phyloP scores from a whole-genome alignment of 2,888 invertebrate species.

The Nyleta sp. region DNA sequence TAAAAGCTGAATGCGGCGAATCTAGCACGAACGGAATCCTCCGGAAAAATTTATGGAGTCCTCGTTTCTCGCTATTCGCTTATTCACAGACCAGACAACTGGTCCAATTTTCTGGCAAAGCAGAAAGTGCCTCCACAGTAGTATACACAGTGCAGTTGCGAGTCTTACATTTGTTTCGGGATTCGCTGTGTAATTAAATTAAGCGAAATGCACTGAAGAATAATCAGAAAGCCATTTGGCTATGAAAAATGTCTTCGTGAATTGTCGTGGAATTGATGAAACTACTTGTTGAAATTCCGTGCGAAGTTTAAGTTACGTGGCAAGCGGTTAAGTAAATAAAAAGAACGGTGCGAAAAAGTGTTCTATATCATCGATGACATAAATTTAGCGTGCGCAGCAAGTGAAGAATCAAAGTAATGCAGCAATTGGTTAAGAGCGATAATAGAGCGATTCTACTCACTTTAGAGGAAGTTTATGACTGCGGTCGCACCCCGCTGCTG shows the following conservation, averaged over 20 bases:
- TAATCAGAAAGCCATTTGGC: too few species aligned
- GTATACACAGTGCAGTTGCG: conserved; percentile 54
- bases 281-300: conserved; percentile 35
- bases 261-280: conserved; percentile 13
- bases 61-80: conserved; percentile 65
- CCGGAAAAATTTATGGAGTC: conserved; percentile 67
- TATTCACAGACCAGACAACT: conserved; percentile 66
- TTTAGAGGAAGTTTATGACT: conserved; percentile 74
- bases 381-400: conserved; percentile 57
- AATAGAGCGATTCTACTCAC: conserved; percentile 73
- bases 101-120: conserved; percentile 66
- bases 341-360: conserved; percentile 33
- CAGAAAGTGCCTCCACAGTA: conserved; percentile 58
- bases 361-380: conserved; percentile 55
- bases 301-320: conserved; percentile 1
- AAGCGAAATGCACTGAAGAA: conserved; percentile 40
- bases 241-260: too few species aligned
- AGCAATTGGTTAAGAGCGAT: conserved; percentile 74
- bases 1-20: conserved; percentile 64
- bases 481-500: conserved; percentile 70
- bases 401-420: conserved; percentile 69
- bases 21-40: conserved; percentile 65
- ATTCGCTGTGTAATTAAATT: conserved; percentile 51
- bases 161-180: conserved; percentile 56
- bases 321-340: conserved; percentile 38